phyloP scores from a whole-genome alignment of 2,797 vertebrate genomes.

The Acomys russatus region DNA sequence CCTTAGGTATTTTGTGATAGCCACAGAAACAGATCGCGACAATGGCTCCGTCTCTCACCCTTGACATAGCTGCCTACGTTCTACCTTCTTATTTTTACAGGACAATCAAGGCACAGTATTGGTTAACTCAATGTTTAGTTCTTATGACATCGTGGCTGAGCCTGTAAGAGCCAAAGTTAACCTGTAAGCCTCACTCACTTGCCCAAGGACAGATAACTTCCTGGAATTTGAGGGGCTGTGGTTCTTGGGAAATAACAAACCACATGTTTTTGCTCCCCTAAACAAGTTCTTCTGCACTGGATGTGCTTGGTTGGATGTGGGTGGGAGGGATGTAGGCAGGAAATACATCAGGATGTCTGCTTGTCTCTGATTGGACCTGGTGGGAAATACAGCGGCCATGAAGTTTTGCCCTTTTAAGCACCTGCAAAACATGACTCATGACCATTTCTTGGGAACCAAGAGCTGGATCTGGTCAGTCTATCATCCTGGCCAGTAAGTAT shows the following conservation, averaged over 20 bases:
- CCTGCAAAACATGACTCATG: neutral
- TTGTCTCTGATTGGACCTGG: neutral
- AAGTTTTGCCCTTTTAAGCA: neutral
- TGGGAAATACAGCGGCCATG: neutral
- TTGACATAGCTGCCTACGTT: neutral
- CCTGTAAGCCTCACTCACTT: neutral
- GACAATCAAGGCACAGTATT: neutral
- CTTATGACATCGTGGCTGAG: neutral
- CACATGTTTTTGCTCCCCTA: neutral
- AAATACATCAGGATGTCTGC: neutral
- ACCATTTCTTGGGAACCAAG: neutral
- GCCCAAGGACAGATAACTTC: neutral
- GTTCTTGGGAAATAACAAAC: neutral
- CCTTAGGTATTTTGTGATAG: neutral
- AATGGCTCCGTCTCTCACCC: neutral
- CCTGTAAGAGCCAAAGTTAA: neutral
- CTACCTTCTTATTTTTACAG: neutral
- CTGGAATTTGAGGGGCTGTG: neutral
- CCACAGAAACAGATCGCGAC: neutral
- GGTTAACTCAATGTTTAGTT: neutral
- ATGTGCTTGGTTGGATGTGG: neutral
- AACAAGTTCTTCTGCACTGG: neutral
- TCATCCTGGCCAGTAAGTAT: neutral
- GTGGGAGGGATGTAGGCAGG: neutral
- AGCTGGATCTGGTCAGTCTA: neutral